phyloP scores from a whole-genome alignment of 2,797 vertebrate species.

The Novumbra hubbsi region DNA sequence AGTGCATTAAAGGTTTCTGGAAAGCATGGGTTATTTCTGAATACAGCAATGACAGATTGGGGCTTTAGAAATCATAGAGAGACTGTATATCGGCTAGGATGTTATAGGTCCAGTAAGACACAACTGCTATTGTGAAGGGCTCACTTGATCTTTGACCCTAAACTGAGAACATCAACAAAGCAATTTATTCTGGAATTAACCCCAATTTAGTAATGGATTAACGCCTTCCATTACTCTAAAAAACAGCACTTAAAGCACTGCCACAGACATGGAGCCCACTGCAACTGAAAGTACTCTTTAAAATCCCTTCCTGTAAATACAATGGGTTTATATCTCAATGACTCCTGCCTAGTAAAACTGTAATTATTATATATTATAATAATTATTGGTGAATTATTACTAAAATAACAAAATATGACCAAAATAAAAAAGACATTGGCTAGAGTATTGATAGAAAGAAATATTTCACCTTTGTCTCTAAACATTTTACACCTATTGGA shows the following conservation, averaged over 20 bases:
- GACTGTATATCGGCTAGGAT: neutral
- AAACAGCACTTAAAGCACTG: constrained; percentile 1
- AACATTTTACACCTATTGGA: no score
- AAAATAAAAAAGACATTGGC: no score
- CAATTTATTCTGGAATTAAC: constrained; percentile 13
- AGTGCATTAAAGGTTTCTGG: neutral
- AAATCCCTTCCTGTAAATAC: neutral
- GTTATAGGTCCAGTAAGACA: neutral
- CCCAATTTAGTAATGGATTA: constrained; percentile 29
- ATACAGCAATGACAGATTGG: neutral
- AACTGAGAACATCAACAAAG: constrained; percentile 29
- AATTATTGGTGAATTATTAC: neutral
- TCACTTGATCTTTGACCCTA: constrained; percentile 37
- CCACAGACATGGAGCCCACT: neutral
- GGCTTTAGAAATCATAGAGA: neutral
- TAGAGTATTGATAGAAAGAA: no score
- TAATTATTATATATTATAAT: neutral
- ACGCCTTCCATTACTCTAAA: constrained; percentile 2
- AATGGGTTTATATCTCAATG: neutral
- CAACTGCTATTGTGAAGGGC: constrained; percentile 30
- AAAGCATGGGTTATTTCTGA: neutral
- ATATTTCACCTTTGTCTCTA: no score
- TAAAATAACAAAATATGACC: no score
- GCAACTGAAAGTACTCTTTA: neutral
- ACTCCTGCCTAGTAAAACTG: neutral